These are phyloP conservation scores for Hybognathus amarus DNA, from an alignment of 2,797 vertebrate species.

Conservation along the genomic window DNA sequence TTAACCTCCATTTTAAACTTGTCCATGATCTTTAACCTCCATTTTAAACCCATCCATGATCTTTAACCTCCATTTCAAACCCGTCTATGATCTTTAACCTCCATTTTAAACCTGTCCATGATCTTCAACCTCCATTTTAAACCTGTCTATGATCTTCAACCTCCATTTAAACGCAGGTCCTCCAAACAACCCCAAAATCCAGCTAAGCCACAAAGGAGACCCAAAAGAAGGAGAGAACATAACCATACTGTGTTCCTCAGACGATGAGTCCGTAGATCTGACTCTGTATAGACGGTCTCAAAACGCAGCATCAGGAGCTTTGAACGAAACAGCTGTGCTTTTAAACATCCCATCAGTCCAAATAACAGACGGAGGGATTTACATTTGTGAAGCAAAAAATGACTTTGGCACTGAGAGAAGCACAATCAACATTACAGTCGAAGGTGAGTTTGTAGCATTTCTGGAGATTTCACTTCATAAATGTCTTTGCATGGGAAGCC, in stretches of 20 bases:
- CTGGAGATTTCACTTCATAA: neutral
- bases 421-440: slow-evolving; percentile 68
- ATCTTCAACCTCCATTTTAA: neutral
- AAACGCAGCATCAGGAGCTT: neutral
- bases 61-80: too few relatives aligned
- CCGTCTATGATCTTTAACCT: too few relatives aligned
- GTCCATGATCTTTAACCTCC: too few relatives aligned
- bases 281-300: slow-evolving; percentile 67
- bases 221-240: slow-evolving; percentile 74
- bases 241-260: slow-evolving; percentile 70
- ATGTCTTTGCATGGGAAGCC: neutral
- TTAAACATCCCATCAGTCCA: slow-evolving; percentile 68
- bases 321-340: neutral
- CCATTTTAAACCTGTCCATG: neutral
- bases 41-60: too few relatives aligned
- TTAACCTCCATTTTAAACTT: too few relatives aligned
- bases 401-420: slow-evolving; percentile 62
- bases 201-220: slow-evolving; percentile 60
- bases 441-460: slow-evolving; percentile 67
- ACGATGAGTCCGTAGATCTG: slow-evolving; percentile 69
- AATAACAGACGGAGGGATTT: slow-evolving; percentile 64
- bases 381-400: slow-evolving; percentile 62
- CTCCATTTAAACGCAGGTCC: slow-evolving; percentile 57
- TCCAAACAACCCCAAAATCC: slow-evolving; percentile 63
- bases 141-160: neutral